Evolutionary conservation across 2,113 vertebrate genomes (phyloP).

Genomic region (Bubo blakistoni): DNA sequence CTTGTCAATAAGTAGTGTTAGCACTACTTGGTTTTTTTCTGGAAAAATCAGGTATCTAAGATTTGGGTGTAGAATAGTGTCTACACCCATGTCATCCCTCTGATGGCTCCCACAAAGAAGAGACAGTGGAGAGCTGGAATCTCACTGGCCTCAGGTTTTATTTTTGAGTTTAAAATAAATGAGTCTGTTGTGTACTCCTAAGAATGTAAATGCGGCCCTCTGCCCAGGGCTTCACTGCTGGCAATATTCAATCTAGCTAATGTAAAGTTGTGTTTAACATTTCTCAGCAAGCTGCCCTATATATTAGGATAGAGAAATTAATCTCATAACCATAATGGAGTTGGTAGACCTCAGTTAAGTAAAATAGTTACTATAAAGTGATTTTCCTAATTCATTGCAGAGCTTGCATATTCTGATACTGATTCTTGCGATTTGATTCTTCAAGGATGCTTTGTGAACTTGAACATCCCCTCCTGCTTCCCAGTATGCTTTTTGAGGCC

Average conservation of each 20-base stretch:
- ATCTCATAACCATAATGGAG: not conserved
- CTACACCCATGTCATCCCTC: not conserved
- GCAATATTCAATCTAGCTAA: not conserved
- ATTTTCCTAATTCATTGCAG: not conserved
- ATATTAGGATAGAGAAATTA: not conserved
- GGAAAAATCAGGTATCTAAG: not conserved
- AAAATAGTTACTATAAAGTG: not conserved
- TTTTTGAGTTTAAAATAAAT: not conserved
- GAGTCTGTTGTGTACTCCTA: not conserved
- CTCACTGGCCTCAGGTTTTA: not conserved
- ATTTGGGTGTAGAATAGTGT: not conserved
- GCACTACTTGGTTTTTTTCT: not conserved
- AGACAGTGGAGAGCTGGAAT: not conserved
- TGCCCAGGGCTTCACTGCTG: not conserved
- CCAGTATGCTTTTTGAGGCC: not conserved
- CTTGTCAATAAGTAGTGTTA: not conserved
- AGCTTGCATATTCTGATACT: not conserved
- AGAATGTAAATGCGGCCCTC: not conserved
- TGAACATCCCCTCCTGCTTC: not conserved
- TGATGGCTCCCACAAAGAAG: not conserved
- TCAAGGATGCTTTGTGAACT: not conserved
- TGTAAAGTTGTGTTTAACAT: not conserved
- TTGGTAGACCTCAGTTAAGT: not conserved
- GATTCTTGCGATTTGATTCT: not conserved
- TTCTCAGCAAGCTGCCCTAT: not conserved